These are phyloP conservation scores for Ctenicera cuprea DNA, from an alignment of 2,888 invertebrate species.

Conservation along the genomic window DNA sequence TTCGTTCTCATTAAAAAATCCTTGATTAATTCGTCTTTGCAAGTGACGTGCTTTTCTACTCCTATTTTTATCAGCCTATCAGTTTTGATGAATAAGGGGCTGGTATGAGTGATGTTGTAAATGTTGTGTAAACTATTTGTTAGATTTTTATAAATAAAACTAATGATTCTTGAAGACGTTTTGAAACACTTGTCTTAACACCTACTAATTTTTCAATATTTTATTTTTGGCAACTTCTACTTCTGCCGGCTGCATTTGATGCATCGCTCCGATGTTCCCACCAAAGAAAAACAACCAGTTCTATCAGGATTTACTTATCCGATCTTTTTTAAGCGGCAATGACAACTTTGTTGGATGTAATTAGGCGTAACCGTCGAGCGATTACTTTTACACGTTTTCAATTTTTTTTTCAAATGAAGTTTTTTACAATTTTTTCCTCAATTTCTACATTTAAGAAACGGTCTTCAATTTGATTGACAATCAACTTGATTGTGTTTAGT, in stretches of 20 bases:
- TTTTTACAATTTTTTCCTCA: no score
- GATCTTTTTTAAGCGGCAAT: no score
- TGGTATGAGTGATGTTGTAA: constrained; percentile 45
- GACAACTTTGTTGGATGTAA: no score
- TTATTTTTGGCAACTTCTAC: constrained; percentile 35
- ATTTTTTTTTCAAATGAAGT: no score
- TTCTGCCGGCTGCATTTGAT: constrained; percentile 5
- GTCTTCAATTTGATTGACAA: no score
- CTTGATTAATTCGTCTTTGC: constrained; percentile 7
- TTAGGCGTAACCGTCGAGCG: no score
- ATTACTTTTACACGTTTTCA: no score
- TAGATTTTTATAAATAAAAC: constrained; percentile 39
- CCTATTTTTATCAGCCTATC: background rate
- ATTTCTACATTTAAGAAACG: no score
- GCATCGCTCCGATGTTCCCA: background rate
- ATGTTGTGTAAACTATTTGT: constrained; percentile 45
- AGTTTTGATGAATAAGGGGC: constrained; percentile 37
- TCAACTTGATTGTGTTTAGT: no score
- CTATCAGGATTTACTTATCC: no score
- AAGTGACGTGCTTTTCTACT: background rate
- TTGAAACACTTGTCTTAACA: constrained; percentile 18
- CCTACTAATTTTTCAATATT: constrained; percentile 45
- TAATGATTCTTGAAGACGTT: background rate
- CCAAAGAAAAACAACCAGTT: no score
- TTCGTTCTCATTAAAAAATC: constrained; percentile 10